Conservation (phyloP, 2,113 vertebrate genomes). For the Gallinago paraguaiae region DNA sequence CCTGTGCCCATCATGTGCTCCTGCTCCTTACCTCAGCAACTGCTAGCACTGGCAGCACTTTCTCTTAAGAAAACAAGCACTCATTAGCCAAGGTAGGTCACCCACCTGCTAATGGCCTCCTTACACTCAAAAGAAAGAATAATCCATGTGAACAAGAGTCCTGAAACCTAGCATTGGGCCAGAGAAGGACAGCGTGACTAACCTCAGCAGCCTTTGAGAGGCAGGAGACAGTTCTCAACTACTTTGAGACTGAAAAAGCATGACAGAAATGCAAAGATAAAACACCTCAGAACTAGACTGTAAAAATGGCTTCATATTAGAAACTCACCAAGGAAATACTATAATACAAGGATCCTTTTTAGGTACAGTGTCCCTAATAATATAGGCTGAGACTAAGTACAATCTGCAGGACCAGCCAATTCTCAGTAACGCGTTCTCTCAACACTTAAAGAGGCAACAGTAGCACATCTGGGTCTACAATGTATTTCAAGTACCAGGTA, state of each 20-base stretch:
- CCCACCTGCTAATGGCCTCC: neutral
- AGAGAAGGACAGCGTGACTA: neutral
- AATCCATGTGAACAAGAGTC: neutral
- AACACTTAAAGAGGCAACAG: neutral
- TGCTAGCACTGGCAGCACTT: neutral
- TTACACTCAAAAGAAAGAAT: neutral
- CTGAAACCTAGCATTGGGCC: neutral
- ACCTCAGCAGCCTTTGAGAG: neutral
- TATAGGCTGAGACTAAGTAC: neutral
- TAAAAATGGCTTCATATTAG: neutral
- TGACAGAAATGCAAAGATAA: neutral
- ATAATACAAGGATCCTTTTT: neutral
- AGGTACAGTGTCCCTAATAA: neutral
- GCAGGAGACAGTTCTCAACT: neutral
- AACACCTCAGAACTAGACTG: neutral
- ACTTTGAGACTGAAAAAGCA: neutral
- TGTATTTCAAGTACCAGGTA: slow-evolving; percentile 74
- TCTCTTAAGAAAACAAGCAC: neutral
- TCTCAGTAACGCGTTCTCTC: neutral
- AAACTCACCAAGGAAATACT: neutral
- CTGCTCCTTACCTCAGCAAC: neutral
- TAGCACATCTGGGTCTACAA: neutral
- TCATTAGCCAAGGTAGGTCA: neutral
- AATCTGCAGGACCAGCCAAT: neutral
- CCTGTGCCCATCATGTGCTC: neutral